Evolutionary conservation across 2,797 vertebrate species (phyloP).

Genomic region (Rhinella marina): DNA sequence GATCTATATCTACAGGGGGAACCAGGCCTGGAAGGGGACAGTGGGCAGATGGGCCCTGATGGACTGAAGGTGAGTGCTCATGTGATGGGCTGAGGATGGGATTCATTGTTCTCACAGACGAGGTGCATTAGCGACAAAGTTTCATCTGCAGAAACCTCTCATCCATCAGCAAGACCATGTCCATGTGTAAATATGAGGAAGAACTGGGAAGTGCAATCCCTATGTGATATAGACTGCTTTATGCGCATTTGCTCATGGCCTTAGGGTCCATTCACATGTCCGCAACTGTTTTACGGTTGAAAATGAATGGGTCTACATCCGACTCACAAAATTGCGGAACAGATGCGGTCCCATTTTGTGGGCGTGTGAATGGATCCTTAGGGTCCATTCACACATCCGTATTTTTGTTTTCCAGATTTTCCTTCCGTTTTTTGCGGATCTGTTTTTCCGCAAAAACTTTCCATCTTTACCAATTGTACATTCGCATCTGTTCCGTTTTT

Average conservation of each 20-base stretch:
- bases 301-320: too few relatives aligned
- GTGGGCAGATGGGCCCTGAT: conserved; percentile 83
- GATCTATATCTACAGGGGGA: conserved; percentile 81
- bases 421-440: too few relatives aligned
- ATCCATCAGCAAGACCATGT: background rate
- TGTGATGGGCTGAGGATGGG: background rate
- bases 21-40: conserved; percentile 89
- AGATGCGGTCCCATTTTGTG: too few relatives aligned
- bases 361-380: too few relatives aligned
- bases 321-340: too few relatives aligned
- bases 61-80: conserved; percentile 83
- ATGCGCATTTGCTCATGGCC: background rate
- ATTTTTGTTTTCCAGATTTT: too few relatives aligned
- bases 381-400: too few relatives aligned
- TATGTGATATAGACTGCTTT: background rate
- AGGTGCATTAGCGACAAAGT: background rate
- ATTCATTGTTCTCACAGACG: background rate
- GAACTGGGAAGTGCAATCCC: background rate
- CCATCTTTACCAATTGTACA: too few relatives aligned
- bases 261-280: too few relatives aligned
- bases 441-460: too few relatives aligned
- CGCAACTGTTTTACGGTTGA: too few relatives aligned
- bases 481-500: too few relatives aligned
- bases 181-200: background rate
- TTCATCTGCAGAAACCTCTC: background rate